Evolutionary conservation across 1,140 invertebrate species (phyloP), one percentile per base, ranked within the genome.

Genomic region (Oppia nitens): DNA sequence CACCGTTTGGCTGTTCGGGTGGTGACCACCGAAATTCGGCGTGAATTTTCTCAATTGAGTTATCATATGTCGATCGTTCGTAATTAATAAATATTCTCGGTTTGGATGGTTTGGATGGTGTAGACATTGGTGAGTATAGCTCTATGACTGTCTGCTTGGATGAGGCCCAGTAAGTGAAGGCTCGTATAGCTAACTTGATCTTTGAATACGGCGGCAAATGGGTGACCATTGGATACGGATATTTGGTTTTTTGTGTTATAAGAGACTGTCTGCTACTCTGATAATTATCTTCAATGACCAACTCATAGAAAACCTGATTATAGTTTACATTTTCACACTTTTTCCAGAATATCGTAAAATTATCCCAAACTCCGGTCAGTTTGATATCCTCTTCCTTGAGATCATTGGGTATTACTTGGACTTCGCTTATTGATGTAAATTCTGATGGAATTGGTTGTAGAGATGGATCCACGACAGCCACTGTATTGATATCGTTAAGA

Each of bases 131-230:
- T 6, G 70, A 68, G 23, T 66, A 53, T 0, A 70, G 9, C 4
- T 53, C 62, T 1, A 63, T 60, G 1, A 65, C 60, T 0, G 81
- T 78, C 25, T 76, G 74, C 9, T 74, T 69, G 0, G 85, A 81
- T 6, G 81, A 77, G 28, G 83, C 83, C 87, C 88, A 93, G 63
- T 83, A 83, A 0, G 87, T 89, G 63, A 83, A 83, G 0, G 87
- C 82, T 53, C 82, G 79, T 1, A 93, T 76, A 0, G 78, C 79
- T 3, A 89, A 76, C 32, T 79, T 78, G 6, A 90, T 64, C 9
- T 72, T 67, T 1, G 81, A 79, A 68, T 82, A 85, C 0, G 86
- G 82, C 6, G 76, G 65, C 53, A 85, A 73, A 20, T 69, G 65
- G 65, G 74, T 71, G 0, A 72, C 71, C 62, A 70, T 72, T n/a